Conservation (phyloP, 2,797 vertebrate species). For the Microctenopoma lineatum region DNA sequence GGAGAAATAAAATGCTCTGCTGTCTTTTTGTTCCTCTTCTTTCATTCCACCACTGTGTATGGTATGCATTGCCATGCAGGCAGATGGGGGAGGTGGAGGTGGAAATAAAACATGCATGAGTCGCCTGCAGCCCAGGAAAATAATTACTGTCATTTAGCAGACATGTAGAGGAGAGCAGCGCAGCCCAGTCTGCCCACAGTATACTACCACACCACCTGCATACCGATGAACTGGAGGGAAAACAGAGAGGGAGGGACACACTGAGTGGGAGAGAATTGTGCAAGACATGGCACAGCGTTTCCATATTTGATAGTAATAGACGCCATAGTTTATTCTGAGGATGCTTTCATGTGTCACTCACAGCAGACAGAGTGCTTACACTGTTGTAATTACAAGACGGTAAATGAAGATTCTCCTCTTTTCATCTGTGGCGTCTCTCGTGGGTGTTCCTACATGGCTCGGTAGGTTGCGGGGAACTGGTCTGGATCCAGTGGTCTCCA, state of each 20-base stretch:
- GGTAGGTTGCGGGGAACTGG: constrained; percentile 4
- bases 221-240: constrained; percentile 74
- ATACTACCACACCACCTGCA: constrained; percentile 66
- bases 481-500: constrained; percentile 23
- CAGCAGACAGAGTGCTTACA: constrained; percentile 33
- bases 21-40: constrained; percentile 21
- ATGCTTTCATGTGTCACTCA: constrained; percentile 52
- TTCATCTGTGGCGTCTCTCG: constrained; percentile 17
- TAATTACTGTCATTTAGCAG: constrained; percentile 86
- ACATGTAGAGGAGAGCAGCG: constrained; percentile 77
- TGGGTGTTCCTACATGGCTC: neutral
- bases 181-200: constrained; percentile 72
- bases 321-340: constrained; percentile 53
- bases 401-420: constrained; percentile 37
- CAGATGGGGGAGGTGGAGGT: constrained; percentile 81
- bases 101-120: constrained; percentile 84
- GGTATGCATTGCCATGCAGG: constrained; percentile 72
- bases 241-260: constrained; percentile 40
- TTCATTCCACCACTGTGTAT: constrained; percentile 54
- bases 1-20: constrained; percentile 70
- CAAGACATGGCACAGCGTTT: constrained; percentile 38
- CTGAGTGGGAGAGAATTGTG: constrained; percentile 45
- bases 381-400: constrained; percentile 43
- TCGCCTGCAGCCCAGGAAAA: constrained; percentile 83
- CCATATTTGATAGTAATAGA: constrained; percentile 54